A percentile compares a stretch with the other conserved stretches of the same genome.
phyloP scores from a whole-genome alignment of 2,113 vertebrate species.

The Uria aalge region DNA sequence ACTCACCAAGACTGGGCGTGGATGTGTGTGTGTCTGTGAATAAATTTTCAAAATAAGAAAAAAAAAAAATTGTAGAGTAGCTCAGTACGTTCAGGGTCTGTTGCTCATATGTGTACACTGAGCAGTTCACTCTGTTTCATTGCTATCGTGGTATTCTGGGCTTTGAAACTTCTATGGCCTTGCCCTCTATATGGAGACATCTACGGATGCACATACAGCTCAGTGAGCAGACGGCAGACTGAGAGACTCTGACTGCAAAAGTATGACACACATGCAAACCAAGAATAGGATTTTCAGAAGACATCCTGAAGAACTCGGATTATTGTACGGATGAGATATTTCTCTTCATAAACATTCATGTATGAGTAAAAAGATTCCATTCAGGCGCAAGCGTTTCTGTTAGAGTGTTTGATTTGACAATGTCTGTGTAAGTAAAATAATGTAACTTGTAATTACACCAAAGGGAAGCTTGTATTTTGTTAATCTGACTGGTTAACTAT shows the following conservation, averaged over 20 bases:
- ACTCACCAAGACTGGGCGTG: neutral
- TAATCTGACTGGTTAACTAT: neutral
- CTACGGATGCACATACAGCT: neutral
- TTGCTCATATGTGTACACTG: neutral
- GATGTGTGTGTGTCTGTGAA: neutral
- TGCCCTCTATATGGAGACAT: neutral
- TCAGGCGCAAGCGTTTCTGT: neutral
- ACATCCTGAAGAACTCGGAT: neutral
- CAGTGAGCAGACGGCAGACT: neutral
- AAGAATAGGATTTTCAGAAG: neutral
- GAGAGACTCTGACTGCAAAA: neutral
- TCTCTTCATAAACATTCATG: neutral
- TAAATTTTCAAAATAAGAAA: neutral
- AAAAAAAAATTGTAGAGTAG: neutral
- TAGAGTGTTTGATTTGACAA: neutral
- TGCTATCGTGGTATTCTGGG: neutral
- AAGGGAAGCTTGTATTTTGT: neutral
- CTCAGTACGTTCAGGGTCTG: neutral
- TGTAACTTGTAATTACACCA: neutral
- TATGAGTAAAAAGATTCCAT: neutral
- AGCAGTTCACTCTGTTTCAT: neutral
- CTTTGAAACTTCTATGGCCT: neutral
- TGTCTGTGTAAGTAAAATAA: neutral
- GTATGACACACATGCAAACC: neutral
- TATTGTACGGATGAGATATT: neutral